These are phyloP conservation scores for Odontomachus brunneus DNA, from an alignment of 1,140 invertebrate species.

Conservation along the genomic window DNA sequence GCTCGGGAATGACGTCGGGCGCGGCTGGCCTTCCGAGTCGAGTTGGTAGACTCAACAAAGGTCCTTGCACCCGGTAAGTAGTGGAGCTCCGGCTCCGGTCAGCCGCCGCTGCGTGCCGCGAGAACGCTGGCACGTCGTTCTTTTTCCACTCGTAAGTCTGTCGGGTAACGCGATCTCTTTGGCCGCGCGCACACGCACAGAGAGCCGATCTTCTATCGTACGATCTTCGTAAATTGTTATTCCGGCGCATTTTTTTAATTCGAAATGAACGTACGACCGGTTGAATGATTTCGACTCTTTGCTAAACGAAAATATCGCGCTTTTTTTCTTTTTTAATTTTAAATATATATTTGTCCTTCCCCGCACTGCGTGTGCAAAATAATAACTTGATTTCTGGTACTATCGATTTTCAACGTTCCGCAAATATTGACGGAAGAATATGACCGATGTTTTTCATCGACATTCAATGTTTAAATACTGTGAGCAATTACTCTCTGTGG, in stretches of 20 bases:
- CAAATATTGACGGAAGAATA: neutral
- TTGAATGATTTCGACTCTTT: no score
- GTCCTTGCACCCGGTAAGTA: slow-evolving; percentile 50
- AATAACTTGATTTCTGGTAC: slow-evolving; percentile 6
- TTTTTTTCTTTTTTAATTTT: no score
- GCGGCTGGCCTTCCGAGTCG: slow-evolving; percentile 40
- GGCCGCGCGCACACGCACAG: neutral
- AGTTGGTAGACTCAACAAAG: slow-evolving; percentile 23
- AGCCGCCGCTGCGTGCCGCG: neutral
- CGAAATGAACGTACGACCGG: no score
- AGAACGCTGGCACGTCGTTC: neutral
- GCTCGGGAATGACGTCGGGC: slow-evolving; percentile 39
- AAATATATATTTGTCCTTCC: neutral
- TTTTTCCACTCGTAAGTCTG: neutral
- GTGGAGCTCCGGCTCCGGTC: neutral
- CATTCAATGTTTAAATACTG: neutral
- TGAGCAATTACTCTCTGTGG: neutral
- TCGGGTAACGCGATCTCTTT: slow-evolving; percentile 6
- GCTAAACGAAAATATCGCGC: no score
- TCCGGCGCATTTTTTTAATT: no score
- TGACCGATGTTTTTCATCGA: neutral
- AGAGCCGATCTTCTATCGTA: neutral
- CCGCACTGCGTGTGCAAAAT: neutral
- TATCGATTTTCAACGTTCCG: neutral
- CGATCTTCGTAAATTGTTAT: neutral